These are phyloP conservation scores for Eurypyga helias DNA, from an alignment of 2,113 vertebrate genomes.

Conservation along the genomic window DNA sequence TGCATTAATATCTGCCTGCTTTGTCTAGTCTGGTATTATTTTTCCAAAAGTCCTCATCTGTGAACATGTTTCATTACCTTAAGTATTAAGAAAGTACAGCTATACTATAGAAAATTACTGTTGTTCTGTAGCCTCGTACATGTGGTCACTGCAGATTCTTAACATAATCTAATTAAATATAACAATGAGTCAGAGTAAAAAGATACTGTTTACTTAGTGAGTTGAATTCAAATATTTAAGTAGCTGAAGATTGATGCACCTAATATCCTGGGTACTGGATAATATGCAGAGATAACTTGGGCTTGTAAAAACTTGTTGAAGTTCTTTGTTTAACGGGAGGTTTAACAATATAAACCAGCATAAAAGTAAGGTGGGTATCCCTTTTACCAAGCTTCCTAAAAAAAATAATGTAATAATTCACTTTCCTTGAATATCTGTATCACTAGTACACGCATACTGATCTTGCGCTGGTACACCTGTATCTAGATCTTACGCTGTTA, in stretches of 20 bases:
- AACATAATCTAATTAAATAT: neutral
- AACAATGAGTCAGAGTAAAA: neutral
- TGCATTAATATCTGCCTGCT: neutral
- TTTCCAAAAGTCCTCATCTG: neutral
- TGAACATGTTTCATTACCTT: neutral
- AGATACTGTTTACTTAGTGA: neutral
- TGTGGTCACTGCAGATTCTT: neutral
- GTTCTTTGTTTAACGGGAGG: neutral
- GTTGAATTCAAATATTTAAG: neutral
- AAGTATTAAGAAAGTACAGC: neutral
- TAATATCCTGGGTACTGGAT: neutral
- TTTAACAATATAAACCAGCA: neutral
- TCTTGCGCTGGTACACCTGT: neutral
- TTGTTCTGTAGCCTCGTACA: neutral
- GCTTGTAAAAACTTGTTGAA: conserved; percentile 26
- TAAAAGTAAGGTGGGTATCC: neutral
- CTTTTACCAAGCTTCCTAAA: neutral
- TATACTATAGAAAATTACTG: neutral
- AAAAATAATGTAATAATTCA: neutral
- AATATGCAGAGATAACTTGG: neutral
- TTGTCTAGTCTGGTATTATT: neutral
- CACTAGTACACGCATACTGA: neutral
- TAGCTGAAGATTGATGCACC: neutral
- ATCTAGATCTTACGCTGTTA: neutral
- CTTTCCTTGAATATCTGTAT: neutral